Evolutionary conservation across 2,888 invertebrate species (phyloP), one percentile per base, ranked within the genome.

Genomic region (Eupithecia vulgata): DNA sequence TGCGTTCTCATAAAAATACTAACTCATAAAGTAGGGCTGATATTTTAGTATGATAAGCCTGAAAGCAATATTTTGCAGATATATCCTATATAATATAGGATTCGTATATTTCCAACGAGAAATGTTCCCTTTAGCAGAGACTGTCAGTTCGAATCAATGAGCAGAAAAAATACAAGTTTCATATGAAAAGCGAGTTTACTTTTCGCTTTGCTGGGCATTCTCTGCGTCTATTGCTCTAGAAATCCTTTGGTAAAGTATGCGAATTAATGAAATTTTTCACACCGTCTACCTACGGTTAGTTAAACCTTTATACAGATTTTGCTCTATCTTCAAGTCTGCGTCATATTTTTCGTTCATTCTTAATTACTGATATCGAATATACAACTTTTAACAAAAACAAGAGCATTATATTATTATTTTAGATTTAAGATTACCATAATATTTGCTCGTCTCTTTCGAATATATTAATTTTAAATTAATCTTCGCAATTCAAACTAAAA

Each of bases 81-180:
- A 52, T 35, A 30, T 64, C 42, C n/a, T n/a, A n/a, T n/a, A n/a
- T 10, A 69, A n/a, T 69, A 62, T 1, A 64, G 42, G 34, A 37
- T n/a, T 37, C 57, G 0, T 45, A n/a, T 62, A 64, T 64, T 64
- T 64, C 30, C 34, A 37, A 52, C 48, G 40, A 17, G 48, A 68
- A 67, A 70, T 70, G 73, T 73, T 68, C 81, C 83, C 81, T 82
- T 81, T 83, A 80, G 78, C 81, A 81, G 76, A 82, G 81, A 76
- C 71, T 61, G 80, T 79, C 76, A 73, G 76, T 79, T 79, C 82
- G 80, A 81, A 78, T 79, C 83, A 80, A 70, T 85, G 83, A 81
- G 80, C 83, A 82, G 82, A 83, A 86, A 82, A 82, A 82, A 82
- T 85, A 85, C 82, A 85, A 81, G 83, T 80, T 81, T 78, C 79